phyloP scores from a whole-genome alignment of 2,888 invertebrate species.

The Strigamia transsilvanica region DNA sequence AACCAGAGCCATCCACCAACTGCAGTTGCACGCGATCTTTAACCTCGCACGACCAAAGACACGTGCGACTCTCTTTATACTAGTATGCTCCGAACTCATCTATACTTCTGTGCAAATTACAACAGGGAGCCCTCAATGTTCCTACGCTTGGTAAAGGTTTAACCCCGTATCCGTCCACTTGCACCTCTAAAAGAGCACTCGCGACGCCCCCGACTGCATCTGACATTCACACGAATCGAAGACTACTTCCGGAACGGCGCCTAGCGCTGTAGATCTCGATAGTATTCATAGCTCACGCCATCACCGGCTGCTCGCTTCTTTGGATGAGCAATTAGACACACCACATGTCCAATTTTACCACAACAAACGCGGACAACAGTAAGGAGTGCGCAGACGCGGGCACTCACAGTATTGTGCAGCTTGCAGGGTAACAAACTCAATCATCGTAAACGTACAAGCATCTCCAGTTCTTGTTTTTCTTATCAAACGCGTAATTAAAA shows the following conservation, averaged over 20 bases:
- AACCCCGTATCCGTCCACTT: slow-evolving; percentile 21
- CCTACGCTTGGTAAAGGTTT: neutral
- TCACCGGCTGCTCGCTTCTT: slow-evolving; percentile 18
- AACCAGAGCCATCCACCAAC: neutral
- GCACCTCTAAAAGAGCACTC: neutral
- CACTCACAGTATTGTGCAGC: too few species aligned
- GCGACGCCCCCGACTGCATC: neutral
- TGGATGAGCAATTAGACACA: slow-evolving; percentile 23
- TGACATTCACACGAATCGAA: neutral
- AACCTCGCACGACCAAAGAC: neutral
- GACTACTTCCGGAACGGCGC: neutral
- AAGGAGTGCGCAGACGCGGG: too few species aligned
- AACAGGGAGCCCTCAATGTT: neutral
- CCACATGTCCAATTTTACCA: slow-evolving; percentile 25
- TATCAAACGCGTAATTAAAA: slow-evolving; percentile 16
- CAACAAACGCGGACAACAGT: neutral
- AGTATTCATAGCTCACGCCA: neutral
- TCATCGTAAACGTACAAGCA: neutral
- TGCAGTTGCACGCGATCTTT: slow-evolving; percentile 34
- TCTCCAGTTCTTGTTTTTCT: neutral
- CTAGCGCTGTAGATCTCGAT: too few species aligned
- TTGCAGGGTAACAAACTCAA: neutral
- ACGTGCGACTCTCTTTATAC: neutral
- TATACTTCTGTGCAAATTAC: neutral
- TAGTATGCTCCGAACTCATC: neutral